Conservation (phyloP, 2,888 invertebrate genomes). For the Blastobasis adustella region DNA sequence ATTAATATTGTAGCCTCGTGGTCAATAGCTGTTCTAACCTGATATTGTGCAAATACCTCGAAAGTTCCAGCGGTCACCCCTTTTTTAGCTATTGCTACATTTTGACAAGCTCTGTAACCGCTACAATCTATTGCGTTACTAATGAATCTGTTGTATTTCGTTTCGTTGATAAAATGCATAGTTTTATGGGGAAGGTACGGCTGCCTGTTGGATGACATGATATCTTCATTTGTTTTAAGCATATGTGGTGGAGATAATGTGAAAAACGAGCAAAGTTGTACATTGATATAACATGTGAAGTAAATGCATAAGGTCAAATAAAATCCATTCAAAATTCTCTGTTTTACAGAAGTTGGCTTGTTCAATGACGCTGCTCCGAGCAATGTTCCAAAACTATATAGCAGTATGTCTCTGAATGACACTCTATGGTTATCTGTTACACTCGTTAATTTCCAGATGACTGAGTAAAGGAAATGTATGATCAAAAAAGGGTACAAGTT, state of each 20-base stretch:
- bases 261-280: constrained; percentile 49
- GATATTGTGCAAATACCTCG: constrained; percentile 31
- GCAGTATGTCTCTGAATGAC: constrained; percentile 31
- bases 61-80: constrained; percentile 40
- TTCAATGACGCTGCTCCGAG: constrained; percentile 37
- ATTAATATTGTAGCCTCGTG: constrained; percentile 43
- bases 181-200: constrained; percentile 26
- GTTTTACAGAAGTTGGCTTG: constrained; percentile 37
- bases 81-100: constrained; percentile 25
- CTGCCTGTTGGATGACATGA: constrained; percentile 35
- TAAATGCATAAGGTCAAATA: constrained; percentile 45
- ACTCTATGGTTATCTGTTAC: too few species aligned
- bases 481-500: too few species aligned
- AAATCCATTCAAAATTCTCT: constrained; percentile 40
- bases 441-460: too few species aligned
- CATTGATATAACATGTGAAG: constrained; percentile 40
- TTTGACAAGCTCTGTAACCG: constrained; percentile 32
- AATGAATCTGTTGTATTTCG: too few species aligned
- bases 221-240: constrained; percentile 35
- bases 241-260: constrained; percentile 40
- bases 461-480: too few species aligned
- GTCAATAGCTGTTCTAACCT: constrained; percentile 37
- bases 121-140: constrained; percentile 34
- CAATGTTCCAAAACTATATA: constrained; percentile 46
- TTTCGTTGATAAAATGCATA: constrained; percentile 39